These are phyloP conservation scores for Zelleria hepariella DNA, from an alignment of 2,888 invertebrate genomes.

Conservation along the genomic window DNA sequence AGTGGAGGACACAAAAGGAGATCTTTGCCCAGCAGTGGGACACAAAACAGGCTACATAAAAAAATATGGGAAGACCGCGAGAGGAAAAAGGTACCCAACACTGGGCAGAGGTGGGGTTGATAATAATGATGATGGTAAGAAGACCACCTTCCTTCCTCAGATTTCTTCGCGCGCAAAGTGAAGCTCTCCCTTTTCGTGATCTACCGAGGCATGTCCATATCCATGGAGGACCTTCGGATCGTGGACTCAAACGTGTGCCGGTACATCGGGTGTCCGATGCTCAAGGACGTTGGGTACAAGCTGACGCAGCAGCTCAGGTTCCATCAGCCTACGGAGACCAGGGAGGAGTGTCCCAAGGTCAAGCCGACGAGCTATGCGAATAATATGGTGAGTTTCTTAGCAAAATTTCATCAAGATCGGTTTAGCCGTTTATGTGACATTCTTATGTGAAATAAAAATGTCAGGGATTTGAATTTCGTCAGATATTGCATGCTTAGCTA, in stretches of 20 bases:
- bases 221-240: background rate
- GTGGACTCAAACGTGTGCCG: background rate
- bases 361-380: background rate
- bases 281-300: background rate
- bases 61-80: too few species aligned
- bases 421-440: too few species aligned
- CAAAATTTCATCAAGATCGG: too few species aligned
- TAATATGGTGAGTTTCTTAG: background rate
- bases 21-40: too few species aligned
- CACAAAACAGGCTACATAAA: too few species aligned
- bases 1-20: too few species aligned
- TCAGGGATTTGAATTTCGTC: too few species aligned
- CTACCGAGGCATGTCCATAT: background rate
- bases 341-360: background rate
- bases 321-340: background rate
- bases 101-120: too few species aligned
- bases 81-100: too few species aligned
- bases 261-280: background rate
- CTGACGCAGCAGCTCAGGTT: background rate
- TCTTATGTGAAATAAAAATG: too few species aligned
- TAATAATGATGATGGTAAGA: too few species aligned
- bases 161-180: background rate
- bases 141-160: background rate
- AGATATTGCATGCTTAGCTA: too few species aligned
- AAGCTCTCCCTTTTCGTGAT: background rate